phyloP scores from a whole-genome alignment of 2,797 vertebrate species.

The Heteromormyrus szaboi region DNA sequence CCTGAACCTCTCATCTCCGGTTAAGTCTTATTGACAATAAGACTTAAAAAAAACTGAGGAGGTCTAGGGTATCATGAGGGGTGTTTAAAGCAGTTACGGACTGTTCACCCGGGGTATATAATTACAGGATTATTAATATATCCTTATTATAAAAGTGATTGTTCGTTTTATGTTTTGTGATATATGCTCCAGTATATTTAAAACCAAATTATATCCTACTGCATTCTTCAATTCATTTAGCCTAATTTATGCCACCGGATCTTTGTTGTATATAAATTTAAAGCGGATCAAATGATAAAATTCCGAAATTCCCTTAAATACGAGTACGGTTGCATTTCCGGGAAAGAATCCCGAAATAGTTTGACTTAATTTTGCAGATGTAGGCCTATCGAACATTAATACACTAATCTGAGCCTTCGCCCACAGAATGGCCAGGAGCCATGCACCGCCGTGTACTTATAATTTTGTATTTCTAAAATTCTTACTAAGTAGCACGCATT shows the following conservation, averaged over 20 bases:
- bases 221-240: not conserved
- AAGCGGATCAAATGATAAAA: not conserved
- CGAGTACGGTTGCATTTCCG: not conserved
- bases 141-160: not conserved
- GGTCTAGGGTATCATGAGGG: not conserved
- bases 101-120: not conserved
- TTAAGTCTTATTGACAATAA: conserved; percentile 9
- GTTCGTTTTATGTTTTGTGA: not conserved
- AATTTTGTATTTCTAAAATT: not conserved
- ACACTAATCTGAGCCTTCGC: not conserved
- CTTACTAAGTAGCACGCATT: not conserved
- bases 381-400: not conserved
- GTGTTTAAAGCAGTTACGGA: not conserved
- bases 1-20: not conserved
- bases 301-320: not conserved
- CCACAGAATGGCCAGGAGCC: not conserved
- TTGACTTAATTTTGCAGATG: not conserved
- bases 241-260: not conserved
- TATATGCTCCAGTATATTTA: not conserved
- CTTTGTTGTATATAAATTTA: not conserved
- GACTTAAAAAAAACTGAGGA: not conserved
- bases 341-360: not conserved
- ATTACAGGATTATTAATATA: not conserved
- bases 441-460: not conserved
- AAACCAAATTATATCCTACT: not conserved